Evolutionary conservation across 2,888 invertebrate genomes (phyloP).

Genomic region (Serripes groenlandicus): DNA sequence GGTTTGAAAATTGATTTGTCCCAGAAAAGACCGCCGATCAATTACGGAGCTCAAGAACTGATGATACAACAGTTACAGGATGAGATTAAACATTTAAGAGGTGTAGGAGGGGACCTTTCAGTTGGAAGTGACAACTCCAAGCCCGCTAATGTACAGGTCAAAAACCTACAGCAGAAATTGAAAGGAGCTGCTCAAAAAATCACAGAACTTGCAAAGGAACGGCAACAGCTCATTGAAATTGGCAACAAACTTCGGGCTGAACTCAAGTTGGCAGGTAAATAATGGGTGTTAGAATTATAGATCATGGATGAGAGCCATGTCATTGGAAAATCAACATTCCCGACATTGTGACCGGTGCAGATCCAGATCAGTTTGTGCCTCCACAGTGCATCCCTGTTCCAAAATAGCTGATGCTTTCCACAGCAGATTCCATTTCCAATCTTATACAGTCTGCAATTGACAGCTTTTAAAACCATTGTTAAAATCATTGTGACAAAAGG

Average conservation of each 20-base stretch:
- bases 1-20: constrained; percentile 82
- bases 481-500: no score
- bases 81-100: constrained; percentile 73
- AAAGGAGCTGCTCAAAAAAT: constrained; percentile 83
- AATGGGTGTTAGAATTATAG: not conserved
- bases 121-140: constrained; percentile 29
- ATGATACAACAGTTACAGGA: constrained; percentile 86
- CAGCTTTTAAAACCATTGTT: no score
- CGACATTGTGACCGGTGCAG: no score
- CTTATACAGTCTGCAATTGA: no score
- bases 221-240: constrained; percentile 85
- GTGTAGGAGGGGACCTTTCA: constrained; percentile 47
- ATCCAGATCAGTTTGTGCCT: no score
- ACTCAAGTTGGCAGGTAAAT: constrained; percentile 75
- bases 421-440: no score
- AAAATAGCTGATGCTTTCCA: no score
- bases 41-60: constrained; percentile 85
- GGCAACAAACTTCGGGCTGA: constrained; percentile 84
- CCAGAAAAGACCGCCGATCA: constrained; percentile 80
- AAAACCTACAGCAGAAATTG: constrained; percentile 79
- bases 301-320: no score
- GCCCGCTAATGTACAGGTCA: constrained; percentile 58
- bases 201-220: constrained; percentile 82
- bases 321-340: no score
- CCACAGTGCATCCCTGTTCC: no score